These are phyloP conservation scores for Psittacula derbiana DNA, from an alignment of 2,797 vertebrate genomes.

Conservation along the genomic window DNA sequence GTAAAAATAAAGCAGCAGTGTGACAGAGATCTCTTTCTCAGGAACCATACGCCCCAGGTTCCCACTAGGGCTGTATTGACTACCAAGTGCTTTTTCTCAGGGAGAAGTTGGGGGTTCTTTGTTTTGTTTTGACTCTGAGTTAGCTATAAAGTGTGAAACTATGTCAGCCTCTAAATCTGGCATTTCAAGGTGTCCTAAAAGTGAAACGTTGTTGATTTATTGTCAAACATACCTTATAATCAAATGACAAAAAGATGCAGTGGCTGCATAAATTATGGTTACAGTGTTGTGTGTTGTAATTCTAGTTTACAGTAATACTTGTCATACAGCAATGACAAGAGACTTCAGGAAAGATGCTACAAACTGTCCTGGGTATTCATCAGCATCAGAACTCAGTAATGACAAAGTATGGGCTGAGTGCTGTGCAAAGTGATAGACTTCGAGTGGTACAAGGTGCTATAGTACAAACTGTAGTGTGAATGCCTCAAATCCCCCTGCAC, in stretches of 20 bases:
- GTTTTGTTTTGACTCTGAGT: not conserved
- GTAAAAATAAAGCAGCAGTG: not conserved
- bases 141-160: not conserved
- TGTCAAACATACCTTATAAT: not conserved
- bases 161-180: not conserved
- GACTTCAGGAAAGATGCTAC: not conserved
- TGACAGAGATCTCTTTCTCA: not conserved
- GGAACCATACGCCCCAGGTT: not conserved
- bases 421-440: not conserved
- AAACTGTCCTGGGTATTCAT: not conserved
- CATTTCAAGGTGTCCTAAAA: not conserved
- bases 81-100: not conserved
- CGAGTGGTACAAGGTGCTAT: not conserved
- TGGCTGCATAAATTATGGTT: not conserved
- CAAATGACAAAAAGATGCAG: not conserved
- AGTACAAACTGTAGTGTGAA: fast-evolving
- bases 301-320: not conserved
- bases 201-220: not conserved
- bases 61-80: not conserved
- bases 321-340: not conserved
- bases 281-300: not conserved
- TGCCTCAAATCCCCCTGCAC: not conserved
- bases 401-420: not conserved
- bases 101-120: not conserved
- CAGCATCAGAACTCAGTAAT: not conserved